Evolutionary conservation across 2,113 vertebrate genomes (phyloP).

Genomic region (Crotalus horridus): DNA sequence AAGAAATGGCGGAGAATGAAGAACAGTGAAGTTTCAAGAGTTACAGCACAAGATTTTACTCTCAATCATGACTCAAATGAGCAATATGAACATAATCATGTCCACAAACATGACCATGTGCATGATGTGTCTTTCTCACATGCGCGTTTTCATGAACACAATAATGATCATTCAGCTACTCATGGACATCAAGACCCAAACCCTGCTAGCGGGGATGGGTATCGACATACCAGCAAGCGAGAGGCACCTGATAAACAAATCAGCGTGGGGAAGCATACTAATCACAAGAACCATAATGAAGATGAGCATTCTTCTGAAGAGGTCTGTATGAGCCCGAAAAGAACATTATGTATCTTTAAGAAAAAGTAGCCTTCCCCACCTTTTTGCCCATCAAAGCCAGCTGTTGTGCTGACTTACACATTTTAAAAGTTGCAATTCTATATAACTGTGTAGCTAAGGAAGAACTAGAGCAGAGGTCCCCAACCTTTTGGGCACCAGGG

Average conservation of each 20-base stretch:
- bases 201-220: conserved; percentile 45
- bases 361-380: neutral
- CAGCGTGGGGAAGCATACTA: conserved; percentile 57
- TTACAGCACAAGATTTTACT: conserved; percentile 54
- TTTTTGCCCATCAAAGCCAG: neutral
- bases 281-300: conserved; percentile 55
- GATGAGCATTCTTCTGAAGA: conserved; percentile 64
- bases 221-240: conserved; percentile 65
- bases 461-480: neutral
- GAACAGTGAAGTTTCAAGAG: conserved; percentile 62
- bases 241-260: conserved; percentile 67
- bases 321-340: conserved; percentile 51
- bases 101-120: conserved; percentile 61
- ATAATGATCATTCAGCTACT: conserved; percentile 32
- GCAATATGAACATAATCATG: conserved; percentile 67
- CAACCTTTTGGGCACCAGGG: no score
- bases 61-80: conserved; percentile 54
- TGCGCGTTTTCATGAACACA: conserved; percentile 49
- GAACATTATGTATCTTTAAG: neutral
- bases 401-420: neutral
- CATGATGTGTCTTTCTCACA: conserved; percentile 49
- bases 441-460: neutral
- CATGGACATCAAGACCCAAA: conserved; percentile 59
- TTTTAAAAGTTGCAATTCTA: neutral
- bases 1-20: conserved; percentile 70